phyloP scores from a whole-genome alignment of 1,140 invertebrate species.

The Eumeta japonica region DNA sequence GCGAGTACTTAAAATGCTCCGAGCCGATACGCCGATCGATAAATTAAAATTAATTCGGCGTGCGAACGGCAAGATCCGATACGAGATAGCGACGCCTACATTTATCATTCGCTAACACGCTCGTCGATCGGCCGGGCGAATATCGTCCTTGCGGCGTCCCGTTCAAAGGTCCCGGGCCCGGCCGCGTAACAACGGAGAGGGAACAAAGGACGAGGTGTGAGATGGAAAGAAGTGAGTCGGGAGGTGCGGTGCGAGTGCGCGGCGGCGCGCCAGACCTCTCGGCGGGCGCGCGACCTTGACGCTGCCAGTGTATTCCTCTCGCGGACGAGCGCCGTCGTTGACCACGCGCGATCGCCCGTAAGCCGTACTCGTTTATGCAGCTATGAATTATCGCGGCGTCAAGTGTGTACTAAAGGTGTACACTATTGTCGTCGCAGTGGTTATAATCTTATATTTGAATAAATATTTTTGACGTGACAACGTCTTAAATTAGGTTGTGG shows the following conservation, averaged over 20 bases:
- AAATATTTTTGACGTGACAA: no score
- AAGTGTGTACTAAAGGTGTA: no score
- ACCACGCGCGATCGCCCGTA: no score
- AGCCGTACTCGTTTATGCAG: no score
- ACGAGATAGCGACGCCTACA: constrained; percentile 54
- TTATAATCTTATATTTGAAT: no score
- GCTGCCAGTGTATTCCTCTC: no score
- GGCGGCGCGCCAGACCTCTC: no score
- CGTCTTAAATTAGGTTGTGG: no score
- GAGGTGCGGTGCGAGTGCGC: neutral
- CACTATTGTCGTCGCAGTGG: no score
- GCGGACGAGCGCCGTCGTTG: no score
- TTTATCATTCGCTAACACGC: constrained; percentile 56
- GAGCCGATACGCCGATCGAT: constrained; percentile 49
- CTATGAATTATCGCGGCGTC: no score
- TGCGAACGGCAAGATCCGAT: constrained; percentile 54
- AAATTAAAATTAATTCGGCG: constrained; percentile 58
- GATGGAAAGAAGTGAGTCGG: constrained; percentile 29
- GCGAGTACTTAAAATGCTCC: constrained; percentile 39
- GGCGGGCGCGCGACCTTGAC: no score
- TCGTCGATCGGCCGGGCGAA: constrained; percentile 37
- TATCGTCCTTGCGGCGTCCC: constrained; percentile 27
- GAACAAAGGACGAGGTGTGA: constrained; percentile 47
- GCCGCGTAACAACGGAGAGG: constrained; percentile 32
- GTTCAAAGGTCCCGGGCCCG: constrained; percentile 23